Conservation (phyloP, 2,797 vertebrate species). For the Hydrolagus colliei region DNA sequence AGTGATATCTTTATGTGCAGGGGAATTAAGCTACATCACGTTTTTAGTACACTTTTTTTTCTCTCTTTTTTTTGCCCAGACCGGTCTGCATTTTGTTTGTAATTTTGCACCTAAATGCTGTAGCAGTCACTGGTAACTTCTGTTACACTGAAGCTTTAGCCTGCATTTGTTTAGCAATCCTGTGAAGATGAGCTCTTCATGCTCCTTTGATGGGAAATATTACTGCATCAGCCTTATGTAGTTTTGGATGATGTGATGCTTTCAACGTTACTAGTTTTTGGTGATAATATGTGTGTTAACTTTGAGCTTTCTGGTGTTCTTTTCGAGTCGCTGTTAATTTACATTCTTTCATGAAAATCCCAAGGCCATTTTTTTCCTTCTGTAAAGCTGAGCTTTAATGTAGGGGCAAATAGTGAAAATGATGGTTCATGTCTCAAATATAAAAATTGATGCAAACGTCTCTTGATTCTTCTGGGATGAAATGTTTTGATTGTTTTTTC, state of each 20-base stretch:
- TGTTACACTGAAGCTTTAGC: constrained; percentile 54
- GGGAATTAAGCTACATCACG: constrained; percentile 71
- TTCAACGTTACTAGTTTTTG: constrained; percentile 46
- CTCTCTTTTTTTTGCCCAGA: constrained; percentile 53
- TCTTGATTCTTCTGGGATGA: constrained; percentile 45
- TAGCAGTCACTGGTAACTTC: constrained; percentile 63
- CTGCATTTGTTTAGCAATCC: constrained; percentile 57
- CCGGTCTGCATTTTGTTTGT: constrained; percentile 56
- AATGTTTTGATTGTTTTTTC: constrained; percentile 59
- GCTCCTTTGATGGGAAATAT: constrained; percentile 40
- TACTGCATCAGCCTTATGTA: constrained; percentile 42
- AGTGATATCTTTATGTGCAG: constrained; percentile 68
- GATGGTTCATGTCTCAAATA: constrained; percentile 73
- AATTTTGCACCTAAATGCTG: constrained; percentile 57
- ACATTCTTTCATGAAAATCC: constrained; percentile 29
- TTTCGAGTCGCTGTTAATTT: constrained; percentile 47
- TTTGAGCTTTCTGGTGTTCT: constrained; percentile 44
- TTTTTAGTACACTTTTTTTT: constrained; percentile 58
- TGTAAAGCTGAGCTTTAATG: constrained; percentile 76
- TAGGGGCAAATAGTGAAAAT: constrained; percentile 67
- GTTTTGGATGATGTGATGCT: constrained; percentile 48
- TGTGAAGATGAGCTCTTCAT: constrained; percentile 62
- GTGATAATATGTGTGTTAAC: constrained; percentile 43
- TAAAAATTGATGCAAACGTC: constrained; percentile 55
- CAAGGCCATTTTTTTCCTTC: constrained; percentile 48